A percentile compares a stretch with the other conserved stretches of the same genome.
Evolutionary conservation across 2,888 invertebrate species (phyloP).

Genomic region (Neoascia interrupta): DNA sequence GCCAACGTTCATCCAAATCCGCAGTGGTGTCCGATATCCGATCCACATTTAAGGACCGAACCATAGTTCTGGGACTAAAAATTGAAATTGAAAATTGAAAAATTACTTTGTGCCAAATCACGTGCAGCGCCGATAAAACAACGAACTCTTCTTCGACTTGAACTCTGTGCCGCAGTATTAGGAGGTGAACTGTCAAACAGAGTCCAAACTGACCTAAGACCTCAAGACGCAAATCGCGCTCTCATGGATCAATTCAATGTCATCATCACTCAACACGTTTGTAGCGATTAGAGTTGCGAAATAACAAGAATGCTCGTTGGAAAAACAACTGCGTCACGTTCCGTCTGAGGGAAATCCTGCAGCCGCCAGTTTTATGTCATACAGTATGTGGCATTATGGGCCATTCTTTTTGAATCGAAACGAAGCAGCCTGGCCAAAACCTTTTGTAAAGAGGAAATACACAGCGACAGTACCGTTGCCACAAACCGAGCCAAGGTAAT

Average conservation of each 20-base stretch:
- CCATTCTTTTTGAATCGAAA: conserved; percentile 8
- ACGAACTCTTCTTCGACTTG: too few species aligned
- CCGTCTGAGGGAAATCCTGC: conserved; percentile 1
- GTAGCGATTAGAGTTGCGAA: conserved; percentile 8
- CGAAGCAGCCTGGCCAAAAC: conserved; percentile 1
- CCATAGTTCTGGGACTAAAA: too few species aligned
- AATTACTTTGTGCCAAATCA: too few species aligned
- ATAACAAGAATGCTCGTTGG: neutral
- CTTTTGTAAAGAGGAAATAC: neutral
- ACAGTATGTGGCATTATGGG: conserved; percentile 16
- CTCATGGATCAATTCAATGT: too few species aligned
- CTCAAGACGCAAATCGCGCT: too few species aligned
- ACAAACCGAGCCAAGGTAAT: neutral
- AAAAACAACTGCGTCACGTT: neutral
- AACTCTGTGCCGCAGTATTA: conserved; percentile 7
- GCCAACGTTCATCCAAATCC: too few species aligned
- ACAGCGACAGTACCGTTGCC: neutral
- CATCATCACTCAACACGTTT: neutral
- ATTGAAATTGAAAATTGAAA: too few species aligned
- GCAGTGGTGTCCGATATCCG: too few species aligned
- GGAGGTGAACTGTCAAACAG: neutral
- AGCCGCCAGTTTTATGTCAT: neutral
- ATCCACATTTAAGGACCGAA: too few species aligned
- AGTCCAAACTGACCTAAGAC: neutral
- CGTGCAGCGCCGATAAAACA: too few species aligned